phyloP scores from a whole-genome alignment of 2,888 invertebrate species.

The Epinotia nisella region DNA sequence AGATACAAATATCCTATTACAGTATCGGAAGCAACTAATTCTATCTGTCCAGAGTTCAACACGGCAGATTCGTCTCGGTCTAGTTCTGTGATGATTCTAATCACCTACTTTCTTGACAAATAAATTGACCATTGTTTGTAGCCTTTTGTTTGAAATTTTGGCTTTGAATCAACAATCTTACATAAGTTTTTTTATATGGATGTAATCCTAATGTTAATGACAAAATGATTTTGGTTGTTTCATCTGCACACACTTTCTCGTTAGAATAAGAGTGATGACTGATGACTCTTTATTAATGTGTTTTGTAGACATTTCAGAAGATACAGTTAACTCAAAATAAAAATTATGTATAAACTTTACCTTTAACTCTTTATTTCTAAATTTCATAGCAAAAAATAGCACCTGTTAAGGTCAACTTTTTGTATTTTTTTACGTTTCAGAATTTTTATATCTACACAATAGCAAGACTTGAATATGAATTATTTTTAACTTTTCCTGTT shows the following conservation, averaged over 20 bases:
- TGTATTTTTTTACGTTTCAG: no score
- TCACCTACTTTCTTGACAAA: slow-evolving; percentile 35
- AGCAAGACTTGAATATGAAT: no score
- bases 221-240: slow-evolving; percentile 1
- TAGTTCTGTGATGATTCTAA: slow-evolving; percentile 29
- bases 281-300: no score
- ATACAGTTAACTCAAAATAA: no score
- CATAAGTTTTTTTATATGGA: slow-evolving; percentile 6
- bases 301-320: no score
- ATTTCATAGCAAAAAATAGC: no score
- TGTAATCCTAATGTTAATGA: slow-evolving; percentile 22
- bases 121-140: slow-evolving; percentile 42
- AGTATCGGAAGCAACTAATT: slow-evolving; percentile 17
- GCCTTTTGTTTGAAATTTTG: slow-evolving; percentile 31
- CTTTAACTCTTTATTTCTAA: no score
- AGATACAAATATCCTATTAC: not conserved
- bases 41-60: slow-evolving; percentile 18
- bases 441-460: no score
- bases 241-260: not conserved
- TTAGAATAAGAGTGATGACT: not conserved
- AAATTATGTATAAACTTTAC: no score
- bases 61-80: slow-evolving; percentile 35
- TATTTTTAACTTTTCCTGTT: no score
- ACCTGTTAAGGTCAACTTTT: no score
- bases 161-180: slow-evolving; percentile 16